Evolutionary conservation across 1,140 invertebrate genomes (phyloP).

Genomic region (Oreohelix idahoensis): DNA sequence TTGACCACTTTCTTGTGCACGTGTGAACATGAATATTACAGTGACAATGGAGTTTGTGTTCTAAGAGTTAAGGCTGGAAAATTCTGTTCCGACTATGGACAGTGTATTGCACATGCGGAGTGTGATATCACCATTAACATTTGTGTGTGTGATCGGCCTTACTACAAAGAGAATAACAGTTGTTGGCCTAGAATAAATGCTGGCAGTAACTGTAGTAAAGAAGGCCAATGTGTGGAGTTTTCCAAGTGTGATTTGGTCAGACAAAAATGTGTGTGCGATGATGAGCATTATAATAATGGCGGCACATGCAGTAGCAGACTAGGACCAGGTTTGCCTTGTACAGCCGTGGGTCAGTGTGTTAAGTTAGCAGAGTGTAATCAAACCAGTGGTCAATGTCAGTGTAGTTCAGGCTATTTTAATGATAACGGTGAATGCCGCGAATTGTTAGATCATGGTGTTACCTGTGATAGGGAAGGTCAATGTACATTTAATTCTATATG

Average conservation of each 20-base stretch:
- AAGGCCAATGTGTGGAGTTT: slow-evolving; percentile 37
- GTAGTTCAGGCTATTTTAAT: slow-evolving; percentile 30
- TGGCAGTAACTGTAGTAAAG: slow-evolving; percentile 28
- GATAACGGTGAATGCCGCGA: slow-evolving; percentile 36
- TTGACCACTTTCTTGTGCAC: background rate
- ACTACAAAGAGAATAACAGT: slow-evolving; percentile 14
- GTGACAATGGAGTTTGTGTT: slow-evolving; percentile 27
- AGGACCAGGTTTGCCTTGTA: slow-evolving; percentile 16
- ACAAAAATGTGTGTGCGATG: slow-evolving; percentile 24
- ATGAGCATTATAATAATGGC: slow-evolving; percentile 34
- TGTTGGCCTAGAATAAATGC: slow-evolving; percentile 28
- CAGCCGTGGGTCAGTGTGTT: slow-evolving; percentile 35
- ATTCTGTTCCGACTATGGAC: slow-evolving; percentile 32
- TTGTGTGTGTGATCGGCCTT: slow-evolving; percentile 35
- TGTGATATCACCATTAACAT: slow-evolving; percentile 35
- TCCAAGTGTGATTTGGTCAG: slow-evolving; percentile 29
- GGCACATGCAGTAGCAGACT: slow-evolving; percentile 22
- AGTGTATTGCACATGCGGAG: slow-evolving; percentile 42
- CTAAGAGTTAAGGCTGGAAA: slow-evolving; percentile 6
- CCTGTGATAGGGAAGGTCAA: slow-evolving; percentile 32
- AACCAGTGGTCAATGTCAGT: slow-evolving; percentile 28
- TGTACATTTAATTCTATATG: slow-evolving; percentile 42
- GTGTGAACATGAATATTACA: slow-evolving; percentile 34
- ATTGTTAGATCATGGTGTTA: slow-evolving; percentile 32
- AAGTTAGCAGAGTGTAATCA: slow-evolving; percentile 37